Conservation (phyloP, 2,113 vertebrate species). For the Ginglymostoma cirratum region DNA sequence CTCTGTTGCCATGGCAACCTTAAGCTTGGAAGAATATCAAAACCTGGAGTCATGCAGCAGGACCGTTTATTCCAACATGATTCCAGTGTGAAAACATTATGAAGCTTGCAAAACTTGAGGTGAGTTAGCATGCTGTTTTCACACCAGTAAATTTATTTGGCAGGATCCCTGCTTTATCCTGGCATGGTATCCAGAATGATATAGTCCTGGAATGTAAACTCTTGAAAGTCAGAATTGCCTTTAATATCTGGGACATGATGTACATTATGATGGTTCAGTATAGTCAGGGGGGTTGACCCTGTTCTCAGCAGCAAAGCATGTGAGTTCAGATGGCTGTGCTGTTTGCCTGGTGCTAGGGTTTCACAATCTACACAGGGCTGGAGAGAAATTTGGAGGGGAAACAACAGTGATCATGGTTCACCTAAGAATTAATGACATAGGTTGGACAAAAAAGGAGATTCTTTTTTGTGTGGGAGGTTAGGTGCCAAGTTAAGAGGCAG, state of each 20-base stretch:
- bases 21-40: not conserved
- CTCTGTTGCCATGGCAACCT: not conserved
- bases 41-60: not conserved
- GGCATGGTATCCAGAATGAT: not conserved
- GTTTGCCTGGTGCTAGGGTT: too few species aligned
- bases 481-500: too few species aligned
- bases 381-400: too few species aligned
- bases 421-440: too few species aligned
- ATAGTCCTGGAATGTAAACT: not conserved
- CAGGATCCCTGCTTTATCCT: constrained; percentile 1
- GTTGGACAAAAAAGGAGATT: too few species aligned
- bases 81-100: constrained; percentile 34
- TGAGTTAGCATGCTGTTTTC: constrained; percentile 28
- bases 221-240: not conserved
- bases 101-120: not conserved
- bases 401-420: too few species aligned
- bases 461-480: too few species aligned
- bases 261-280: not conserved
- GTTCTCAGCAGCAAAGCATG: too few species aligned
- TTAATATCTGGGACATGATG: not conserved
- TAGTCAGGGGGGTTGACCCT: too few species aligned
- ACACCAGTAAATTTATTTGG: constrained; percentile 32
- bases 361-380: too few species aligned
- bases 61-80: constrained; percentile 22
- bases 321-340: too few species aligned